These are phyloP conservation scores for Eupelmus urozonus DNA, from an alignment of 2,888 invertebrate species.

Conservation along the genomic window DNA sequence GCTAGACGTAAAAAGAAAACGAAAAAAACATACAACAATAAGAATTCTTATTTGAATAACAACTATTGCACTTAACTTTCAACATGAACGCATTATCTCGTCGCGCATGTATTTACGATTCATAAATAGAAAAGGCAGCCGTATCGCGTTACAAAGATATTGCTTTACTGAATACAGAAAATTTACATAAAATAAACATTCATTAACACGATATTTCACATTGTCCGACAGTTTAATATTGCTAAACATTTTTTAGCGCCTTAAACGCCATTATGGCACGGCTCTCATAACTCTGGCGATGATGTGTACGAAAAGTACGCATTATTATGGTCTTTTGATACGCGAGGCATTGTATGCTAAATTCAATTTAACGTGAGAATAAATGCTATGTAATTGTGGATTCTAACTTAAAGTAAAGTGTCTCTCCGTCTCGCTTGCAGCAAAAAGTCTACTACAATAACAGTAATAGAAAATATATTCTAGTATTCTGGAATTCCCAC, in stretches of 20 bases:
- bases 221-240: slow-evolving; percentile 24
- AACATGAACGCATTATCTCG: slow-evolving; percentile 38
- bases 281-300: not conserved
- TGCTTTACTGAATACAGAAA: slow-evolving; percentile 19
- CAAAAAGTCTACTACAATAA: slow-evolving; percentile 1
- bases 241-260: slow-evolving; percentile 30
- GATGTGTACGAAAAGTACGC: not conserved
- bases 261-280: slow-evolving; percentile 1
- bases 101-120: slow-evolving; percentile 35
- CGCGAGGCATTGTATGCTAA: slow-evolving; percentile 35
- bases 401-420: slow-evolving; percentile 2
- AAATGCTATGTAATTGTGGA: slow-evolving; percentile 35
- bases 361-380: slow-evolving; percentile 48
- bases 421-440: not conserved
- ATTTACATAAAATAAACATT: slow-evolving; percentile 46
- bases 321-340: slow-evolving; percentile 20
- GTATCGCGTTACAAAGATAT: slow-evolving; percentile 32
- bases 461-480: not conserved
- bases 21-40: slow-evolving; percentile 7
- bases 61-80: slow-evolving; percentile 39
- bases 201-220: slow-evolving; percentile 27
- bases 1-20: not conserved
- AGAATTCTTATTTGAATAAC: slow-evolving; percentile 34
- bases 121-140: slow-evolving; percentile 37
- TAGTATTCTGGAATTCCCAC: too few relatives aligned